phyloP scores from a whole-genome alignment of 2,888 invertebrate genomes.

The Patella depressa region DNA sequence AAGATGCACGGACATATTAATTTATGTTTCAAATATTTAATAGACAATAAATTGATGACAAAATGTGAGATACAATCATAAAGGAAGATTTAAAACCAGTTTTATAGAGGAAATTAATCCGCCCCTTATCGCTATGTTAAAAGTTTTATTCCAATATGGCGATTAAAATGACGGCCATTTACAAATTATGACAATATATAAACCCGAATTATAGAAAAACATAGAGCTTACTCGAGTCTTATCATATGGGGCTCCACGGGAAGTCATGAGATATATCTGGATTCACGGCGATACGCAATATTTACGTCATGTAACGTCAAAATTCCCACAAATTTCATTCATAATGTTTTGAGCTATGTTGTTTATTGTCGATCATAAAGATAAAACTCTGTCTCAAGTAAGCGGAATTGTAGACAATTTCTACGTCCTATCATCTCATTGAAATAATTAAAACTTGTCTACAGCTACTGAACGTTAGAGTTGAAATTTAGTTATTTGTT shows the following conservation, averaged over 20 bases:
- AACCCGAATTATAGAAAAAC: neutral
- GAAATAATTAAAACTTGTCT: no score
- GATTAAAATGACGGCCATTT: neutral
- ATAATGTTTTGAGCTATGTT: neutral
- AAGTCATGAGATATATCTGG: neutral
- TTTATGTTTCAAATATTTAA: no score
- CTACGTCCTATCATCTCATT: no score
- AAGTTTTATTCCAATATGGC: neutral
- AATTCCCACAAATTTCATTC: slow-evolving; percentile 10
- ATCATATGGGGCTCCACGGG: neutral
- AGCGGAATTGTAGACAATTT: no score
- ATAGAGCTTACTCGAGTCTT: neutral
- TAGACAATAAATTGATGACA: slow-evolving; percentile 10
- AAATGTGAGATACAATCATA: neutral
- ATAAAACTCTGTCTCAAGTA: no score
- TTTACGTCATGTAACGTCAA: slow-evolving; percentile 10
- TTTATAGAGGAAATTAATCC: neutral
- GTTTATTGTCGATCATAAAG: no score
- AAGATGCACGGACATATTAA: no score
- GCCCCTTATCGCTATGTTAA: neutral
- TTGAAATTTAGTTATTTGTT: no score
- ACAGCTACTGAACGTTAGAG: no score
- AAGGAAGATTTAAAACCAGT: neutral
- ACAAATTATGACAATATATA: slow-evolving; percentile 12
- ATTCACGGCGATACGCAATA: neutral